Conservation (phyloP, 2,113 vertebrate species). For the Seriola rivoliana region DNA sequence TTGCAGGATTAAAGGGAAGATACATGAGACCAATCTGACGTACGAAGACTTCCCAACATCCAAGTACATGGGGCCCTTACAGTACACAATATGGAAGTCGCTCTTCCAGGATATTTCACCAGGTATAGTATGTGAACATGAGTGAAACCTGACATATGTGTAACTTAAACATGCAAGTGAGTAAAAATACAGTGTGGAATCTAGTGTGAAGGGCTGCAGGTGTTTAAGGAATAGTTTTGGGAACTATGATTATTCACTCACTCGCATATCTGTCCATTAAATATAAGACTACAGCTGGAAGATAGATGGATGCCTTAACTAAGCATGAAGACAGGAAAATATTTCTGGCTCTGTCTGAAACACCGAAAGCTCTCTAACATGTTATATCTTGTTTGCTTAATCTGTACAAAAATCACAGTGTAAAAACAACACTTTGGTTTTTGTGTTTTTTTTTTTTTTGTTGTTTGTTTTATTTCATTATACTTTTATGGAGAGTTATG, state of each 20-base stretch:
- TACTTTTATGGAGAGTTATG: background rate
- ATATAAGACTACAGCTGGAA: background rate
- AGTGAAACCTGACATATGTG: background rate
- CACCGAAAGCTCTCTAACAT: background rate
- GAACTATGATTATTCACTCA: too few relatives aligned
- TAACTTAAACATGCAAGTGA: background rate
- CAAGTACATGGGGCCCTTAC: slow-evolving; percentile 97
- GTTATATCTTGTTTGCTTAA: background rate
- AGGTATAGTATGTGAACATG: slow-evolving; percentile 80
- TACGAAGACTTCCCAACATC: slow-evolving; percentile 98
- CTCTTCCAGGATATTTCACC: slow-evolving; percentile 97
- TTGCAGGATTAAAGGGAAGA: slow-evolving; percentile 95
- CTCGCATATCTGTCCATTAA: background rate
- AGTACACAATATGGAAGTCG: slow-evolving; percentile 99
- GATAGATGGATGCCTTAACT: background rate
- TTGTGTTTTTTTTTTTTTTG: too few relatives aligned
- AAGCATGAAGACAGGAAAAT: background rate
- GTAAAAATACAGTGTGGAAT: background rate
- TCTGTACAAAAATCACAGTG: background rate
- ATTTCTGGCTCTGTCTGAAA: background rate
- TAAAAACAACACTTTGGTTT: background rate
- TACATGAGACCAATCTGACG: slow-evolving; percentile 96
- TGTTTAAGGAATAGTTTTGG: background rate
- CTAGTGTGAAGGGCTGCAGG: background rate
- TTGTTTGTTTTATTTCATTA: background rate